phyloP scores from a whole-genome alignment of 2,113 vertebrate species.

The Arothron firmamentum region DNA sequence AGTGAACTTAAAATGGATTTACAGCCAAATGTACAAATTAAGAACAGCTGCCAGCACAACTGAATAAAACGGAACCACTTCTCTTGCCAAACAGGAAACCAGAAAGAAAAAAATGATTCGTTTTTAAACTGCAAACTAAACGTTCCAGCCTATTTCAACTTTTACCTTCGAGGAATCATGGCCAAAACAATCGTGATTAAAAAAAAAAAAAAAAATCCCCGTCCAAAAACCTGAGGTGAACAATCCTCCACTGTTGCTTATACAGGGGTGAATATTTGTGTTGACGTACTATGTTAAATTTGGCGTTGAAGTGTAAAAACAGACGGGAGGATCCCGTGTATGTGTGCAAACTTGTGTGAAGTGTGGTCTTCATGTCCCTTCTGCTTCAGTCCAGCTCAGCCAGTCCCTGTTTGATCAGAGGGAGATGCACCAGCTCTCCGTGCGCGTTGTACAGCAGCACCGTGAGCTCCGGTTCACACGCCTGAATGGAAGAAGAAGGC shows the following conservation, averaged over 20 bases:
- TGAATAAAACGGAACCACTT: neutral
- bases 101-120: neutral
- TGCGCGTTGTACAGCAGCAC: constrained; percentile 78
- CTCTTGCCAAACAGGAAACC: neutral
- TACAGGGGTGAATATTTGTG: neutral
- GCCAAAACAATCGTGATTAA: too few species aligned
- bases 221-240: too few species aligned
- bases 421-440: constrained; percentile 73
- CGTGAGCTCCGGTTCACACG: constrained; percentile 71
- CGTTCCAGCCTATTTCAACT: too few species aligned
- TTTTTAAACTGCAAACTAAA: too few species aligned
- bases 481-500: constrained; percentile 58
- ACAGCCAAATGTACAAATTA: neutral
- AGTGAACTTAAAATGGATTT: neutral
- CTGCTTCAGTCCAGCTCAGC: constrained; percentile 72
- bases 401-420: constrained; percentile 82
- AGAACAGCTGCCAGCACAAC: constrained; percentile 5
- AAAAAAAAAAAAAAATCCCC: too few species aligned
- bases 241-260: neutral
- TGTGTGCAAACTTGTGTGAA: constrained; percentile 2
- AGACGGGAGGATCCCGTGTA: too few species aligned
- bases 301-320: too few species aligned
- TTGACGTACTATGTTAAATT: neutral
- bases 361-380: neutral
- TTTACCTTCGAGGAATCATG: too few species aligned